A percentile compares a stretch with the other conserved stretches of the same genome.
Conservation (phyloP, 2,888 invertebrate genomes). For the Trypoxylon attenuatum region DNA sequence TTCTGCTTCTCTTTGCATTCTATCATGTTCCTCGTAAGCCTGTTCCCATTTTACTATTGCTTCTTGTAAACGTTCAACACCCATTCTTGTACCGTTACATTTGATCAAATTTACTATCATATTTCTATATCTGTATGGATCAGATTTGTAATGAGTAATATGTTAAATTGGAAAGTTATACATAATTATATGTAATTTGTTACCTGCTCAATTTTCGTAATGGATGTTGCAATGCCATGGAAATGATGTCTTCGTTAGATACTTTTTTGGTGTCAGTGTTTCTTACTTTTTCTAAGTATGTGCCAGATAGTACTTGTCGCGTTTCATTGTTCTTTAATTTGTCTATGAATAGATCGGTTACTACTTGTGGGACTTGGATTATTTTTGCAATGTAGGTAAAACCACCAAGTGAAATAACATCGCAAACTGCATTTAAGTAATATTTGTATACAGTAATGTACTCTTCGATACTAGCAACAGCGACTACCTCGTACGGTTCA, state of each 20-base stretch:
- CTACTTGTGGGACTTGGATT: constrained; percentile 78
- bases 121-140: constrained; percentile 77
- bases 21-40: constrained; percentile 80
- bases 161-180: too few species aligned
- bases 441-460: constrained; percentile 82
- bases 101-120: constrained; percentile 78
- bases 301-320: constrained; percentile 77
- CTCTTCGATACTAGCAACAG: constrained; percentile 83
- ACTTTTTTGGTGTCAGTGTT: constrained; percentile 77
- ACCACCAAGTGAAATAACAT: constrained; percentile 84
- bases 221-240: constrained; percentile 79
- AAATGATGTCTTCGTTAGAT: constrained; percentile 78
- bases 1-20: constrained; percentile 81
- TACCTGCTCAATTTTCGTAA: constrained; percentile 77
- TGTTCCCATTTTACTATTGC: constrained; percentile 79
- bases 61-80: constrained; percentile 77
- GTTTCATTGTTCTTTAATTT: constrained; percentile 77
- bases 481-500: constrained; percentile 80
- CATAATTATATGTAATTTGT: constrained; percentile 13
- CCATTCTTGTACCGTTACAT: constrained; percentile 73
- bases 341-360: constrained; percentile 78
- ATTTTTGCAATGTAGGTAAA: constrained; percentile 81
- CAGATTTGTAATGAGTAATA: constrained; percentile 8
- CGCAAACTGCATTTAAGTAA: constrained; percentile 83
- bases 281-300: constrained; percentile 78